These are phyloP conservation scores for Orthosia gothica DNA, from an alignment of 2,888 invertebrate genomes.

Conservation along the genomic window DNA sequence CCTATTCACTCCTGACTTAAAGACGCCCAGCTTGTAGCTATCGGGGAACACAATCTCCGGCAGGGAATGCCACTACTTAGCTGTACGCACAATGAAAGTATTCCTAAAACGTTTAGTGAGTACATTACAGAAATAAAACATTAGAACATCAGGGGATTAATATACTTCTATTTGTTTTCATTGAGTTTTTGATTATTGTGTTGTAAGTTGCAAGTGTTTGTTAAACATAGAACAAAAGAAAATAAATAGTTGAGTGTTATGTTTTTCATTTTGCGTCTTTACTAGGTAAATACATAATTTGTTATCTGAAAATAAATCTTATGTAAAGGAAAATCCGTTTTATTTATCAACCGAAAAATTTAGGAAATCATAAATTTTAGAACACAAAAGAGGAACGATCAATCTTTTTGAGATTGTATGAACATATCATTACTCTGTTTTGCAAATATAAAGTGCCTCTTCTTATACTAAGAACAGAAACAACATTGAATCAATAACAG, in stretches of 20 bases:
- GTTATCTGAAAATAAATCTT: not conserved
- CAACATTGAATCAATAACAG: not conserved
- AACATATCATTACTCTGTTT: no score
- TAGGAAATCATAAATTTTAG: not conserved
- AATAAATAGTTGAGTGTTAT: not conserved
- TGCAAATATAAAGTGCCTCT: not conserved
- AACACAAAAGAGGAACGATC: not conserved
- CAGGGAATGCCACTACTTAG: no score
- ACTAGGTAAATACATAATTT: no score
- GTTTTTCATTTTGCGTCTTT: not conserved
- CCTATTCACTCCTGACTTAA: no score
- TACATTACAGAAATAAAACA: no score
- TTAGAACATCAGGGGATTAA: no score
- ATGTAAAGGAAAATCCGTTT: not conserved
- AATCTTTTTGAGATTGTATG: not conserved
- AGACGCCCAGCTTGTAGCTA: no score
- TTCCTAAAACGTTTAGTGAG: no score
- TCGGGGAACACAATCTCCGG: no score
- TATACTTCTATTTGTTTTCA: no score
- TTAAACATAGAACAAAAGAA: conserved; percentile 17
- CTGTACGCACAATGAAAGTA: no score
- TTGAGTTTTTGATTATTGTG: conserved; percentile 10
- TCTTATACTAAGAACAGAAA: not conserved
- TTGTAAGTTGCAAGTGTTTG: conserved; percentile 5
- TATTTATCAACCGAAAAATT: not conserved